These are phyloP conservation scores for Leistus spinibarbis DNA, from an alignment of 2,888 invertebrate species.

Conservation along the genomic window DNA sequence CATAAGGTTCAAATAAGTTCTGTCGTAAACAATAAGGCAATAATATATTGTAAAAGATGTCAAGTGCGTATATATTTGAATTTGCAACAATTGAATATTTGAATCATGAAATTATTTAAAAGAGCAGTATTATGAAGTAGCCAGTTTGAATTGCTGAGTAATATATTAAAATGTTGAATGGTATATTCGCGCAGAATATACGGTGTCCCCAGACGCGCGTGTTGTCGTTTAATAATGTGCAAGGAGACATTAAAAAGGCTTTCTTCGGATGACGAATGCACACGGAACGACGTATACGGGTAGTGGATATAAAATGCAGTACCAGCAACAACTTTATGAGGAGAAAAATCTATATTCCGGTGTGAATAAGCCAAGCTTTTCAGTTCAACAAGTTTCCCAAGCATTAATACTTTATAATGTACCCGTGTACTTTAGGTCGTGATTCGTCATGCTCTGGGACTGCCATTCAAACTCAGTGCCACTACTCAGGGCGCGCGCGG, in stretches of 20 bases:
- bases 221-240: background rate
- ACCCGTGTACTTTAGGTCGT: constrained; percentile 6
- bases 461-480: constrained; percentile 7
- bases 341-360: constrained; percentile 36
- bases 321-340: background rate
- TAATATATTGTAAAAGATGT: background rate
- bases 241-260: background rate
- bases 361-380: constrained; percentile 32
- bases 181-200: background rate
- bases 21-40: too few species aligned
- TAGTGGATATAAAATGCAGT: background rate
- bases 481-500: background rate
- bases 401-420: constrained; percentile 20
- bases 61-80: background rate
- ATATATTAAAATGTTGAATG: background rate
- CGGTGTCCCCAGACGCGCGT: background rate
- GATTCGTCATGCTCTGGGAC: constrained; percentile 10
- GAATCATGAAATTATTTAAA: background rate
- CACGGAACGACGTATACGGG: background rate
- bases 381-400: constrained; percentile 38
- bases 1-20: too few species aligned
- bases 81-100: background rate
- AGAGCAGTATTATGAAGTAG: background rate
- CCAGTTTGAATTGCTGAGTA: background rate
- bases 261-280: background rate